phyloP scores from a whole-genome alignment of 1,140 invertebrate genomes.

The Leptinotarsa undecemlineata region DNA sequence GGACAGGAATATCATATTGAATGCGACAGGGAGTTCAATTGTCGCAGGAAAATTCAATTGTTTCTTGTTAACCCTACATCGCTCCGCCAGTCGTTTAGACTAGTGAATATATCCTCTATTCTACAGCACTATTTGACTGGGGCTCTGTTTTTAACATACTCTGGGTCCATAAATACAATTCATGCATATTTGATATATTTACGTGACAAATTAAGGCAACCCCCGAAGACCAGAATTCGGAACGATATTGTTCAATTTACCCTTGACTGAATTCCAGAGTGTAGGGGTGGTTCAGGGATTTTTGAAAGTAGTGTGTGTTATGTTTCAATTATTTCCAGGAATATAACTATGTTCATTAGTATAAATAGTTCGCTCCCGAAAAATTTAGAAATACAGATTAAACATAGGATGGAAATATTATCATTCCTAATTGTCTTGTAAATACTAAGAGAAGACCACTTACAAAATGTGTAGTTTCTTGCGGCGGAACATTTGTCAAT shows the following conservation, averaged over 20 bases:
- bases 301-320: not conserved
- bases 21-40: conserved; percentile 50
- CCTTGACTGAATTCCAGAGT: conserved; percentile 22
- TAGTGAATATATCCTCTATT: conserved; percentile 4
- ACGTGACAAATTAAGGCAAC: conserved; percentile 52
- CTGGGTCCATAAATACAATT: conserved; percentile 49
- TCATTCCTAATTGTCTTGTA: too few relatives aligned
- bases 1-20: conserved; percentile 51
- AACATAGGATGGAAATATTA: too few relatives aligned
- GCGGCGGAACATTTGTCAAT: too few relatives aligned
- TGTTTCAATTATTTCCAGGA: not conserved
- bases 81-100: conserved; percentile 32
- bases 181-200: conserved; percentile 56
- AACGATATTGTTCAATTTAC: conserved; percentile 49
- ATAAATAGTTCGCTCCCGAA: too few relatives aligned
- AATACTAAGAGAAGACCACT: too few relatives aligned
- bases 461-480: too few relatives aligned
- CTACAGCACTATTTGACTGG: conserved; percentile 33
- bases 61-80: conserved; percentile 55
- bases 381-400: too few relatives aligned
- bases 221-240: conserved; percentile 42
- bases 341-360: not conserved
- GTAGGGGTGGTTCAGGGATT: conserved; percentile 16
- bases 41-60: conserved; percentile 53
- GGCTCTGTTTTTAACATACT: conserved; percentile 39